phyloP scores from a whole-genome alignment of 2,113 vertebrate genomes.

The Amia ocellicauda region DNA sequence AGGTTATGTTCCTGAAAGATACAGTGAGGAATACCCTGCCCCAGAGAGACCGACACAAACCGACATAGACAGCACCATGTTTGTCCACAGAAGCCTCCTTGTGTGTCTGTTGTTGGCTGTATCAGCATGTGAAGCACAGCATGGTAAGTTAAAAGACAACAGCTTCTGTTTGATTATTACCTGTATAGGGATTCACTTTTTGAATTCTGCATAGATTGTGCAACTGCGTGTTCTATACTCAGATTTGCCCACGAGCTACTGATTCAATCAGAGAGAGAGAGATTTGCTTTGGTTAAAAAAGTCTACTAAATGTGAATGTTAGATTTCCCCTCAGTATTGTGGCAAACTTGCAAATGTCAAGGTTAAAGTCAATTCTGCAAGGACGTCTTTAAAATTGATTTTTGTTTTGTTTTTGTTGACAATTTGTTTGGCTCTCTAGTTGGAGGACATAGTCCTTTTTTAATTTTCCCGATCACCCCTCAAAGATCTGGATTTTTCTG shows the following conservation, averaged over 20 bases:
- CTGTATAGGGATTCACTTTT: neutral
- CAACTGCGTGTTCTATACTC: neutral
- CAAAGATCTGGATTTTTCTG: too few relatives aligned
- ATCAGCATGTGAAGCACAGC: conserved; percentile 36
- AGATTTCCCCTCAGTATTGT: too few relatives aligned
- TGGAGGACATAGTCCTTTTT: too few relatives aligned
- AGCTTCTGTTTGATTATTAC: neutral
- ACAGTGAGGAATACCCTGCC: neutral
- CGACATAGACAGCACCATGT: conserved; percentile 32
- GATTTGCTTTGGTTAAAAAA: conserved; percentile 29
- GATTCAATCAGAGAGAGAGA: neutral
- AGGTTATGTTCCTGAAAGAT: neutral
- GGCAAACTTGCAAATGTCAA: too few relatives aligned
- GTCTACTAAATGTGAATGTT: conserved; percentile 20
- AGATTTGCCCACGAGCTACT: neutral
- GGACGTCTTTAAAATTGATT: too few relatives aligned
- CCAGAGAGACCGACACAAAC: neutral
- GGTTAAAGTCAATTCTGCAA: too few relatives aligned
- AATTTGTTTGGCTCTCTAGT: too few relatives aligned
- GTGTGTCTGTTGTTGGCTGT: conserved; percentile 29
- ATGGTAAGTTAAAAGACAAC: conserved; percentile 37
- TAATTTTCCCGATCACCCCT: too few relatives aligned
- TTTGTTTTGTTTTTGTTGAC: too few relatives aligned
- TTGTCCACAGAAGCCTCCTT: conserved; percentile 17
- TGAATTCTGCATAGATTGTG: neutral